Evolutionary conservation across 2,888 invertebrate genomes (phyloP), one percentile per base, ranked within the genome.

Genomic region (Trichopoda pennipes): DNA sequence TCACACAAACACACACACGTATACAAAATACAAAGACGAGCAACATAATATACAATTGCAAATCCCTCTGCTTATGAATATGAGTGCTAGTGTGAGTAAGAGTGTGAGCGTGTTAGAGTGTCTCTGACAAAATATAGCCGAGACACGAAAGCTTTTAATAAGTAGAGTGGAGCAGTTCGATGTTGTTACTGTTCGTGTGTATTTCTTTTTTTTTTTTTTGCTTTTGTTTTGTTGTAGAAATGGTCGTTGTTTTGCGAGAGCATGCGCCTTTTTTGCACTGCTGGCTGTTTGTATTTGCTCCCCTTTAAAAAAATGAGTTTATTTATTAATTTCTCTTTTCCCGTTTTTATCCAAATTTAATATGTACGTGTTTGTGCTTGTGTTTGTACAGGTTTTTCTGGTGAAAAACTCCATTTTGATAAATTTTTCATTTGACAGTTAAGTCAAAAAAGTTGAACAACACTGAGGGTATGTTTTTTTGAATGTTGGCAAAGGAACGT

Each of bases 391-490:
- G 42, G 23, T 2, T 66, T 53, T 60, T 51, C 4, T n/a, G 17
- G 17, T 42, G 72, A 79, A 79, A 79, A 82, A 78, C 82, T 82
- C 82, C 82, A 82, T 82, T 82, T 82, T 82, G 79, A 79, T 82
- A 79, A 82, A 82, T 72, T 79, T 75, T 82, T 79, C 70, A 82
- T 82, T 70, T 82, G 82, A 79, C 82, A 75, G 78, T 79, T 79
- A 75, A 79, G 79, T 72, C 79, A 82, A 79, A 82, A 75, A 82
- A 70, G 70, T 79, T 74, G 75, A 79, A 49, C 75, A 79, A 68
- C 66, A 72, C 75, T 79, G 66, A 79, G 82, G 82, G 82, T 61
- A 79, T 82, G 70, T 75, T 82, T 73, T 73, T 73, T 53, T 69
- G 60, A 61, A 69, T 21, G 28, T 58, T 56, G 9, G 23, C 12